phyloP scores from a whole-genome alignment of 2,888 invertebrate genomes.

The Polydrusus tereticollis region DNA sequence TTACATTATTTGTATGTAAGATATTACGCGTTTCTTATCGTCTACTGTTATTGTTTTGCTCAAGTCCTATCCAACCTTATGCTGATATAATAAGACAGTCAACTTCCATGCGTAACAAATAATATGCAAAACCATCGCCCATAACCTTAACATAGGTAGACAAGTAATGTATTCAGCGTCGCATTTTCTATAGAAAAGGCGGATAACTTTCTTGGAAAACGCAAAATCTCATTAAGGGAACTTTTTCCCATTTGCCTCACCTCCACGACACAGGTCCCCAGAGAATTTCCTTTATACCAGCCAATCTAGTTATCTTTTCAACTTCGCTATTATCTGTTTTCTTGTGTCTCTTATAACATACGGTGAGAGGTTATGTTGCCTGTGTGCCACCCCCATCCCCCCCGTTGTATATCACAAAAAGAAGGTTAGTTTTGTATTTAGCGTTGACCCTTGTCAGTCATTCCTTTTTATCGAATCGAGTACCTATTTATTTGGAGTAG shows the following conservation, averaged over 20 bases:
- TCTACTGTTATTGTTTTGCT: not conserved
- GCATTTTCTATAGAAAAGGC: not conserved
- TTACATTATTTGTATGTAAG: too few species aligned
- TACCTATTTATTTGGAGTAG: too few species aligned
- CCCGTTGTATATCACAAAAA: too few species aligned
- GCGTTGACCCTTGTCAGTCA: too few species aligned
- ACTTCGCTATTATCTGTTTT: not conserved
- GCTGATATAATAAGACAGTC: not conserved
- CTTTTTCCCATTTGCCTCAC: not conserved
- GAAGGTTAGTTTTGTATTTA: too few species aligned
- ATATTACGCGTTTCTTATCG: not conserved
- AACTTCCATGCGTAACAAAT: not conserved
- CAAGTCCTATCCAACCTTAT: not conserved
- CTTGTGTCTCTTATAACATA: not conserved
- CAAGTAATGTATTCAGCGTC: not conserved
- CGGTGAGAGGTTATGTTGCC: not conserved
- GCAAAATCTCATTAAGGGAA: not conserved
- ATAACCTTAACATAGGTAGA: not conserved
- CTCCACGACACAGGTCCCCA: not conserved
- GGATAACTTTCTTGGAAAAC: not conserved
- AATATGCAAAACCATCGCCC: not conserved
- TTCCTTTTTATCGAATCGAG: too few species aligned
- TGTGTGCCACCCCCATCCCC: too few species aligned
- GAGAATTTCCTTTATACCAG: not conserved
- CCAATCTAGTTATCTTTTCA: not conserved